Percentiles rank a stretch among this genome's conserved stretches.
phyloP scores from a whole-genome alignment of 2,888 invertebrate genomes.

The Xestia sexstrigata region DNA sequence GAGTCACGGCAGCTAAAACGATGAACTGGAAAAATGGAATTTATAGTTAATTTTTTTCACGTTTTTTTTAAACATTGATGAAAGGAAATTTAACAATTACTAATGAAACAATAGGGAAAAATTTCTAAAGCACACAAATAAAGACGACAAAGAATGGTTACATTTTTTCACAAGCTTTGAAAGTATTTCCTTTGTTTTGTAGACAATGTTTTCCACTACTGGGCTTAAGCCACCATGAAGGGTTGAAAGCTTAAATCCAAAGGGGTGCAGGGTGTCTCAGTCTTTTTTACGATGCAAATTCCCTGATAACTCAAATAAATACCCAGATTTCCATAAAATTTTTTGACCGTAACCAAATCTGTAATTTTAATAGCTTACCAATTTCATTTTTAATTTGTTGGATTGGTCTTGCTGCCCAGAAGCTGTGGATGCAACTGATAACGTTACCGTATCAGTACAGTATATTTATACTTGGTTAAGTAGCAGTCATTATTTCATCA shows the following conservation, averaged over 20 bases:
- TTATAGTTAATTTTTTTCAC: not conserved
- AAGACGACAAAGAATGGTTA: not conserved
- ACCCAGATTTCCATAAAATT: not conserved
- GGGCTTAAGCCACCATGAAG: not conserved
- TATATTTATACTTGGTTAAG: slow-evolving; percentile 83
- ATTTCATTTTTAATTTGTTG: slow-evolving; percentile 76
- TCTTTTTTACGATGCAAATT: not conserved
- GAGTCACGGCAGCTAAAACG: slow-evolving; percentile 76
- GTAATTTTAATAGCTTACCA: slow-evolving; percentile 71
- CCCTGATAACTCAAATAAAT: not conserved
- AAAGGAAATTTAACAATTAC: not conserved
- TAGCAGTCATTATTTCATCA: slow-evolving; percentile 82
- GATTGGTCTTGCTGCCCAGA: slow-evolving; percentile 69
- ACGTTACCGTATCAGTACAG: slow-evolving; percentile 75
- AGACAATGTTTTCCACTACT: not conserved
- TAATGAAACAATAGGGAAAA: not conserved
- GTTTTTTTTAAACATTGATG: too few species aligned
- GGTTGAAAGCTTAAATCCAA: not conserved
- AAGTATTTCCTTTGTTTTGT: not conserved
- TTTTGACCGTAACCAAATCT: not conserved
- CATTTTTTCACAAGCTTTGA: not conserved
- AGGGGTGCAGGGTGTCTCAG: not conserved
- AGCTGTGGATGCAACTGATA: slow-evolving; percentile 81
- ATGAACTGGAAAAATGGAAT: slow-evolving; percentile 51
- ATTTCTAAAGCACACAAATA: not conserved